Evolutionary conservation across 2,113 vertebrate genomes (phyloP).

Genomic region (Dipodomys ordii): DNA sequence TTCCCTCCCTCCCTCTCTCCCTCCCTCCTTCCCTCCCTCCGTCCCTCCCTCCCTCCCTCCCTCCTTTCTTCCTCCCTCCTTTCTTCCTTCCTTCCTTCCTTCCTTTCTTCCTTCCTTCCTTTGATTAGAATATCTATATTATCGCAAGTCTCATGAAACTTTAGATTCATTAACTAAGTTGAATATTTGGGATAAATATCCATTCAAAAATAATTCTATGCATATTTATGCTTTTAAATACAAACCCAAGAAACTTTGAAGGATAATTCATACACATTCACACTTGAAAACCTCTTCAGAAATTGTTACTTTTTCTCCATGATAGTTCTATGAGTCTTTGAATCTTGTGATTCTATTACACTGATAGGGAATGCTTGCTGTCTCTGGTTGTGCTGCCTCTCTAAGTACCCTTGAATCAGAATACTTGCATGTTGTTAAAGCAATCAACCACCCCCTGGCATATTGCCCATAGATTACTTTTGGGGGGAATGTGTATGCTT

Average conservation of each 20-base stretch:
- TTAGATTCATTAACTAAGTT: slow-evolving; percentile 11
- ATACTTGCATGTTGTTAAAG: not conserved
- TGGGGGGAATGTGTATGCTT: not conserved
- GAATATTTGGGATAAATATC: not conserved
- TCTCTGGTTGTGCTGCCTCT: not conserved
- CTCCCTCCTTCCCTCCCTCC: not conserved
- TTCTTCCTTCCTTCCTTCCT: not conserved
- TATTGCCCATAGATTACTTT: not conserved
- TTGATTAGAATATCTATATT: not conserved
- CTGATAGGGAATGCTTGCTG: not conserved
- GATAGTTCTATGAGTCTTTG: not conserved
- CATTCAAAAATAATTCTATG: not conserved
- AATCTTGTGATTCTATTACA: not conserved
- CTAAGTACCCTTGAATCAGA: not conserved
- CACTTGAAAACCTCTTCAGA: slow-evolving; percentile 7
- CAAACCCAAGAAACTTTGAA: not conserved
- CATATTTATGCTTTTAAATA: not conserved
- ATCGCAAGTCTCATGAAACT: not conserved
- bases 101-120: not conserved
- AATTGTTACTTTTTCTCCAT: not conserved
- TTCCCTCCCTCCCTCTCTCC: not conserved
- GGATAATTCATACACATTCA: not conserved
- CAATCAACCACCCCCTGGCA: not conserved
- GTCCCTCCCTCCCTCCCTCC: not conserved
- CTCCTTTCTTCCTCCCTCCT: not conserved